Percentiles rank a stretch among this genome's conserved stretches.
These are phyloP conservation scores for Caenorhabditis afra DNA, from an alignment of 2,888 invertebrate species.

Conservation along the genomic window DNA sequence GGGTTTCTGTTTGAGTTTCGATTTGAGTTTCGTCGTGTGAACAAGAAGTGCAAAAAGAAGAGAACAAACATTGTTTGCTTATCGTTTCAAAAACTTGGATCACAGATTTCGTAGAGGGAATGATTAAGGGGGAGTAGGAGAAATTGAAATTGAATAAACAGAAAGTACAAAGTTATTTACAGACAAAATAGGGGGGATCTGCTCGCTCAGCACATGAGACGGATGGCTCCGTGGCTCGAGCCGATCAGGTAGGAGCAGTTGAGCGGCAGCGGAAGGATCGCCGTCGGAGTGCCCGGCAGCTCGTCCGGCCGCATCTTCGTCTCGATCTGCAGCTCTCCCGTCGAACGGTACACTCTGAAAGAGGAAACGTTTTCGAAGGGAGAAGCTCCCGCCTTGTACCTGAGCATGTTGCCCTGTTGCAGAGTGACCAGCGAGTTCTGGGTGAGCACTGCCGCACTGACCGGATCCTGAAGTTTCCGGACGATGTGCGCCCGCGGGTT, in stretches of 20 bases:
- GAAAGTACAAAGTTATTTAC: constrained; percentile 22
- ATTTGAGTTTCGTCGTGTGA: constrained; percentile 23
- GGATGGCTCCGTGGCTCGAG: constrained; percentile 89
- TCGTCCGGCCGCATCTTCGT: constrained; percentile 56
- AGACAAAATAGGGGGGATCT: not conserved
- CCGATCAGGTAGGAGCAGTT: constrained; percentile 92
- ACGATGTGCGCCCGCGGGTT: constrained; percentile 56
- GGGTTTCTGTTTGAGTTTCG: constrained; percentile 37
- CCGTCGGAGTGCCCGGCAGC: constrained; percentile 78
- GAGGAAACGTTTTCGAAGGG: no score
- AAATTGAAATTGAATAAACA: constrained; percentile 6
- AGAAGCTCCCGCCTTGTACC: constrained; percentile 35
- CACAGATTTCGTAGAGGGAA: constrained; percentile 1
- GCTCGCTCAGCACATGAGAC: constrained; percentile 81
- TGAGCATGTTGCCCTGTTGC: constrained; percentile 54
- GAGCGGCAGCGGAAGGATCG: constrained; percentile 91
- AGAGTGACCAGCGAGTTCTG: constrained; percentile 53
- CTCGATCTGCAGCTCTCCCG: constrained; percentile 55
- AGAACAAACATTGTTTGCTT: constrained; percentile 14
- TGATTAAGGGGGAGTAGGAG: not conserved
- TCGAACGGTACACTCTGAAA: constrained; percentile 53
- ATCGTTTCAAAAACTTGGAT: constrained; percentile 1
- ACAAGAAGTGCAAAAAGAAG: constrained; percentile 32
- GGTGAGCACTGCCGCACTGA: constrained; percentile 40
- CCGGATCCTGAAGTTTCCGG: constrained; percentile 63